phyloP scores from a whole-genome alignment of 1,140 invertebrate genomes.

The Calliphora vicina region DNA sequence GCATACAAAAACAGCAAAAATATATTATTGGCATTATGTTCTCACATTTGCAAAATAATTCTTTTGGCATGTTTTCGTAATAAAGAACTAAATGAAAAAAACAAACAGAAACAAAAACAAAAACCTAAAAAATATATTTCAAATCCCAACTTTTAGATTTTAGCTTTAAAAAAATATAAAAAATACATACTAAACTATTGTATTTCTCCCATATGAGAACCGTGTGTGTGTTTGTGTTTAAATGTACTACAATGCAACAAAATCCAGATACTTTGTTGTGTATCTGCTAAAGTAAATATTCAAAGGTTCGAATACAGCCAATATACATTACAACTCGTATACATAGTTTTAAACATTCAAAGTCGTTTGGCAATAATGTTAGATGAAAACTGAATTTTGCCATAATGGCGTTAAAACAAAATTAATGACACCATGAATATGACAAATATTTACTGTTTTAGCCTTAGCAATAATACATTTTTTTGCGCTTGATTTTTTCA shows the following conservation, averaged over 20 bases:
- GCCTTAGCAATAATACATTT: slow-evolving; percentile 26
- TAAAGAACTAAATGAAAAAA: background rate
- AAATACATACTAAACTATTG: background rate
- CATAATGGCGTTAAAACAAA: slow-evolving; percentile 25
- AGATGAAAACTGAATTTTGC: background rate
- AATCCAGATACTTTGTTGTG: background rate
- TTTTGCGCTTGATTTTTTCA: background rate
- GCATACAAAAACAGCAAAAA: slow-evolving; percentile 7
- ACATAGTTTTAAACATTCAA: background rate
- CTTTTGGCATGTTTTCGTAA: slow-evolving; percentile 12
- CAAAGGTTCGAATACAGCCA: background rate
- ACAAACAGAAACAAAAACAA: background rate
- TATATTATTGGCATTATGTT: background rate
- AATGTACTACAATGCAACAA: background rate
- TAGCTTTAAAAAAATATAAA: background rate
- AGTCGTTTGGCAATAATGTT: background rate
- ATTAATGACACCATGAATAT: slow-evolving; percentile 32
- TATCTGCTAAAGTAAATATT: background rate
- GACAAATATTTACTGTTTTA: slow-evolving; percentile 30
- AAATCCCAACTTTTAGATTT: slow-evolving; percentile 4
- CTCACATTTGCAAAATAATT: slow-evolving; percentile 31
- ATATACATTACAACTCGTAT: background rate
- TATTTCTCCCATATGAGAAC: background rate
- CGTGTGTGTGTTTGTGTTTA: background rate
- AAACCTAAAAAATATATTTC: slow-evolving; percentile 1